phyloP scores from a whole-genome alignment of 2,797 vertebrate genomes.

The Silurus aristotelis region DNA sequence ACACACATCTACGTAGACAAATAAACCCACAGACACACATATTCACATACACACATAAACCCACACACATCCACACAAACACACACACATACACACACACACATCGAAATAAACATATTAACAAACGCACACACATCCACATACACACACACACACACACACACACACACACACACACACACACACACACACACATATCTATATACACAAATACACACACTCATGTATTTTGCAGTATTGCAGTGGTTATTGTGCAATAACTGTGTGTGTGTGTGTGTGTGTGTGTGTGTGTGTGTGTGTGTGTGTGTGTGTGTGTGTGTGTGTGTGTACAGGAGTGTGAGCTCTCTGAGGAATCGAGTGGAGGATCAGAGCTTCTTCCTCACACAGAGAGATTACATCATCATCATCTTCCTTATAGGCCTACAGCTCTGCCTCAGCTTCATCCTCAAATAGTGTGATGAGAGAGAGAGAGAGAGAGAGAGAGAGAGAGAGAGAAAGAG shows the following conservation, averaged over 20 bases:
- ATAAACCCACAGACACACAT: not conserved
- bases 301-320: too few relatives aligned
- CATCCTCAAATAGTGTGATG: constrained; percentile 84
- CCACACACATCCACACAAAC: constrained; percentile 69
- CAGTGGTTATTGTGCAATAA: too few relatives aligned
- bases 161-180: not conserved
- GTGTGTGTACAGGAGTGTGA: constrained; percentile 79
- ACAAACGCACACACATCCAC: not conserved
- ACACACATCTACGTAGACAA: not conserved
- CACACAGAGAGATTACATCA: constrained; percentile 88
- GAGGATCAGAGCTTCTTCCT: constrained; percentile 79
- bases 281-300: too few relatives aligned
- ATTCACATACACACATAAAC: not conserved
- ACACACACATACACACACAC: not conserved
- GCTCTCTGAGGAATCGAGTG: constrained; percentile 82
- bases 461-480: not conserved
- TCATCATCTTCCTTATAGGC: constrained; percentile 88
- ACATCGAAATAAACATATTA: not conserved
- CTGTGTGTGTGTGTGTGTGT: too few relatives aligned
- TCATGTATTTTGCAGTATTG: too few relatives aligned
- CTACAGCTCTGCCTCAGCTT: constrained; percentile 93
- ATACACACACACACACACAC: not conserved
- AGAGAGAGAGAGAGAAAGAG: not conserved
- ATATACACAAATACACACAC: too few relatives aligned
- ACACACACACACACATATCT: too few relatives aligned